Base-by-base conservation (phyloP, 2,888 invertebrate species). In the Andrena hattorfiana region DNA sequence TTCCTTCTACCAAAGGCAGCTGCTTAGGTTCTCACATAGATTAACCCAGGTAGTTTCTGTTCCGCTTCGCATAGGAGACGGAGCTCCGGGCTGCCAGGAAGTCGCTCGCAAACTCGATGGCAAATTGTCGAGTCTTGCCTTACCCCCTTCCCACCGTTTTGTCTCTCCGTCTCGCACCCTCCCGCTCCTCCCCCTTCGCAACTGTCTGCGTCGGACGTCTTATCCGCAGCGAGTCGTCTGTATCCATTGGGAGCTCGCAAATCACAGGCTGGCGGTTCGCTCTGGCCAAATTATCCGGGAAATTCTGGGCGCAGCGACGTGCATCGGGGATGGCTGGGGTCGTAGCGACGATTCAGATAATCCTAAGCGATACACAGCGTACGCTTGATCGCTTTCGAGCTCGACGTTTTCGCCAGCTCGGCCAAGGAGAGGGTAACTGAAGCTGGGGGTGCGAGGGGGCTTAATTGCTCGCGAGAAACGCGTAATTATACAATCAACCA, bases 11-110 rank as follows among this genome's bases (percentile, higher is more conserved):
- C 73, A 83, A 83, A 85, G 89, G 87, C 92, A 92, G 91, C 91
- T 92, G 92, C 84, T 82, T 81, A 84, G 80, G 85, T 92, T 92
- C 92, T 85, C 92, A 92, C 92, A 91, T 92, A 89, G 90, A 92
- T 92, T 92, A 91, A 91, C 91, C 88, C 83, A 85, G 85, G 89
- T 88, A 89, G 87, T 89, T 89, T 89, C 90, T 85, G 86, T 86
- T 89, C 86, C 81, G 85, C 87, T 74, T 77, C 86, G 85, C 84
- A 84, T 88, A 85, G 83, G 81, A 87, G 84, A 74, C 86, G 89
- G 85, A 77, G 85, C 87, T 89, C 81, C 85, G 71, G 85, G 86
- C 85, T 89, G 91, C 85, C 88, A 86, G 89, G 89, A 91, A 91
- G 90, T 91, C 91, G 85, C 88, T 85, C 78, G 85, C 90, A 88